Conservation (phyloP, 2,113 vertebrate species). For the Callospermophilus lateralis region DNA sequence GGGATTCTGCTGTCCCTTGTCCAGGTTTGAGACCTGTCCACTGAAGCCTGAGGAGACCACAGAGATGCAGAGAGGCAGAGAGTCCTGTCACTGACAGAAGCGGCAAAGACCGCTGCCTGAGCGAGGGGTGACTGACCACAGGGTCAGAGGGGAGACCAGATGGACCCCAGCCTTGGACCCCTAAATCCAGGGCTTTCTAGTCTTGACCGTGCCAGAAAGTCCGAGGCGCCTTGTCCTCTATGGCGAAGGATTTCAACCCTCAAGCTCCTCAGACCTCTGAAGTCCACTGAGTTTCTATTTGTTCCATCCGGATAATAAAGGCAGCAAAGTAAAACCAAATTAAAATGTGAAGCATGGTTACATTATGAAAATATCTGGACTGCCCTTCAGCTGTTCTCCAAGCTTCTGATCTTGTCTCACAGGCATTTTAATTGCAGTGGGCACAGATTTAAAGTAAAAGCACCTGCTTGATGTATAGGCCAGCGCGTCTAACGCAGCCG, state of each 20-base stretch:
- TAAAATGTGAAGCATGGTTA: conserved; percentile 58
- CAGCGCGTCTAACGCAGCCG: rapidly evolving
- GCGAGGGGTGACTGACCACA: background rate
- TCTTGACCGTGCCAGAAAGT: rapidly evolving
- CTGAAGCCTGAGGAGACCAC: rapidly evolving
- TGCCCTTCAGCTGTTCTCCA: conserved; percentile 37
- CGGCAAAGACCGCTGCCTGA: background rate
- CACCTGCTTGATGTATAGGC: background rate
- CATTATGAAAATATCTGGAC: conserved; percentile 35
- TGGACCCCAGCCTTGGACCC: rapidly evolving
- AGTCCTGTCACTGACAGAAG: rapidly evolving
- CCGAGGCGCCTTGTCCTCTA: rapidly evolving
- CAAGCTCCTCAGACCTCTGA: background rate
- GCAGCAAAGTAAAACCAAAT: conserved; percentile 17
- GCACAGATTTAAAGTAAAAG: background rate
- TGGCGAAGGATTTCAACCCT: background rate
- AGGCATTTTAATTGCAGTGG: background rate
- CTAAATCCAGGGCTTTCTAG: no score
- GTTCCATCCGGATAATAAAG: background rate
- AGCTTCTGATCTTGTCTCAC: conserved; percentile 35
- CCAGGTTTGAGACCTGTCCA: background rate
- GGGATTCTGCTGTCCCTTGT: background rate
- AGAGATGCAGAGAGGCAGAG: background rate
- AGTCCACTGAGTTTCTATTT: background rate
- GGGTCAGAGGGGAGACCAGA: background rate